Evolutionary conservation across 2,797 vertebrate species (phyloP), one percentile per base, ranked within the genome.

Genomic region (Alca torda): DNA sequence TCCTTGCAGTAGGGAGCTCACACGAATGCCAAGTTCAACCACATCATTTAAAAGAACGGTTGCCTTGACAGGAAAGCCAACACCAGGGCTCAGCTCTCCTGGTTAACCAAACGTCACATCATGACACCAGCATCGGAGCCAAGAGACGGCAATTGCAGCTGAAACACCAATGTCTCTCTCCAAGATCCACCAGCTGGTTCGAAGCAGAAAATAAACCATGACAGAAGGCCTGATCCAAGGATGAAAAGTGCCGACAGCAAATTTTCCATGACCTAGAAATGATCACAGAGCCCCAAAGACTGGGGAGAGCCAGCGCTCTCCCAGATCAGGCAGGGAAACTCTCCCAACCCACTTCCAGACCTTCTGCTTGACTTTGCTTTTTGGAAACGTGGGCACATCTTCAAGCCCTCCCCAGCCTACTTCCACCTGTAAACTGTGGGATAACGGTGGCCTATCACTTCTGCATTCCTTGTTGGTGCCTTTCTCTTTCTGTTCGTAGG

Each of bases 181-280:
- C 88, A 93, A 77, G 60, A 57, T 6, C 33, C 72, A 89, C 89
- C 96, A 93, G 84, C 80, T 88, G 91, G 63, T 76, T 90, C 3
- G 1, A 54, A 93, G 85, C 82, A 91, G 61, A 92, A 84, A 96
- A 96, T 94, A 95, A 95, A 80, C 54, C 72, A 69, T 0, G 59
- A 87, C 94, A 96, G 76, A 70, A 93, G 57, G 65, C 33, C 84
- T 84, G 79, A 70, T 93, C 83, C 13, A 10, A 37, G 84, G 61
- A 91, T 59, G 56, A 59, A 81, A 95, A 92, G 50, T n/a, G 70
- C 83, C 48, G 25, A 78, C 17, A 64, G 73, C 74, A 84, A 88
- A 88, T 59, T 54, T 85, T 91, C 50, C 74, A 69, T 0, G 2
- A 89, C 88, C 78, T 24, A 86, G 56, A 87, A 91, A 35, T 15